These are phyloP conservation scores for Emydocephalus ijimae DNA, from an alignment of 2,113 vertebrate species.

Conservation along the genomic window DNA sequence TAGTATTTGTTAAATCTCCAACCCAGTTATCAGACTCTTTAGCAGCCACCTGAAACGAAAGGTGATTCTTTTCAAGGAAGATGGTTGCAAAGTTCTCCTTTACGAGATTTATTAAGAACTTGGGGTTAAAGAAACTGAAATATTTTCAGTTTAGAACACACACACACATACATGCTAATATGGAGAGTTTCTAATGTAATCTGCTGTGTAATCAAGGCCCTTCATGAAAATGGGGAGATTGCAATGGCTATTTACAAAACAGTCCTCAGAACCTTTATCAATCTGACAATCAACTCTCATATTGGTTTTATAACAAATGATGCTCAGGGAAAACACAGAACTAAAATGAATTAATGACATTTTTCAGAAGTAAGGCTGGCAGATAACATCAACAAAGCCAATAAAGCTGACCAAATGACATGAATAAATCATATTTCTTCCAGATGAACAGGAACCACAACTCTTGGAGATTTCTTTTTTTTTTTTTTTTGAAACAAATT, in stretches of 20 bases:
- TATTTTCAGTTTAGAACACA: background rate
- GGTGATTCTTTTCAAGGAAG: background rate
- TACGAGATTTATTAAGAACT: background rate
- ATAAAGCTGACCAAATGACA: background rate
- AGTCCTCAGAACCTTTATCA: background rate
- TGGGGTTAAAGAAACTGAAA: background rate
- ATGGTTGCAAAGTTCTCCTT: background rate
- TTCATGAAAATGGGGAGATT: background rate
- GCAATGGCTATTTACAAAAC: background rate
- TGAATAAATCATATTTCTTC: background rate
- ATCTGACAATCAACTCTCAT: background rate
- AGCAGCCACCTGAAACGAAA: background rate
- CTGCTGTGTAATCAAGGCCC: background rate
- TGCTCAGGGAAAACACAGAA: background rate
- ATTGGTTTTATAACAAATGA: background rate
- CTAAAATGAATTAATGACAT: background rate
- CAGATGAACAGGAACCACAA: background rate
- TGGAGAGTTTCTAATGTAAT: background rate
- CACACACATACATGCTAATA: background rate
- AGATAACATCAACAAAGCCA: background rate
- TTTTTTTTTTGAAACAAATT: too few relatives aligned
- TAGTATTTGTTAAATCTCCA: background rate
- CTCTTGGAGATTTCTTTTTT: too few relatives aligned
- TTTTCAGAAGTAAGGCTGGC: background rate
- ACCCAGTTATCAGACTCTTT: background rate